Evolutionary conservation across 2,888 invertebrate genomes (phyloP).

Genomic region (Phyllotreta striolata): DNA sequence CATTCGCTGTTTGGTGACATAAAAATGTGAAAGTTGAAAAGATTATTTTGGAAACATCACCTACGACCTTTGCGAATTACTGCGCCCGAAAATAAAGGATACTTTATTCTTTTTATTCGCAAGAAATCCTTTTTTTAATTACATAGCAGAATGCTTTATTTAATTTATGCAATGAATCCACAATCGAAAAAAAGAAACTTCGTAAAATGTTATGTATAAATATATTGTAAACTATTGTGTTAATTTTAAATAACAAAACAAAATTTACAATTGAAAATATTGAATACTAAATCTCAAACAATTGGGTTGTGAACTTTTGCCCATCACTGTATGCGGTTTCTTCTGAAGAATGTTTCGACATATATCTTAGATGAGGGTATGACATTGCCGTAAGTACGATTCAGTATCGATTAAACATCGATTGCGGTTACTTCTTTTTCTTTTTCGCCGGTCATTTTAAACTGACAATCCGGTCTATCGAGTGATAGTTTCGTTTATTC

Average conservation of each 20-base stretch:
- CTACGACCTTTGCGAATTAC: slow-evolving; percentile 26
- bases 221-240: too few species aligned
- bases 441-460: background rate
- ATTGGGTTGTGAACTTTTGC: background rate
- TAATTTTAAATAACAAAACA: too few species aligned
- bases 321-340: slow-evolving; percentile 9
- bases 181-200: too few species aligned
- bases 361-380: slow-evolving; percentile 45
- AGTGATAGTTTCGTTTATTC: background rate
- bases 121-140: too few species aligned
- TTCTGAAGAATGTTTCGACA: slow-evolving; percentile 44
- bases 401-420: slow-evolving; percentile 26
- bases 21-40: slow-evolving; percentile 31
- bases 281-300: background rate
- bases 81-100: background rate
- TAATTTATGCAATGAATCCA: too few species aligned
- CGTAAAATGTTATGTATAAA: too few species aligned
- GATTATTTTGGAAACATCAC: slow-evolving; percentile 24
- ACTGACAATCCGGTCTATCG: slow-evolving; percentile 5
- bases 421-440: slow-evolving; percentile 18
- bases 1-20: slow-evolving; percentile 21
- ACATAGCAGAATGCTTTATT: too few species aligned
- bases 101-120: too few species aligned
- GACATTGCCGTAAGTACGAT: slow-evolving; percentile 39
- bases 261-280: background rate